Conservation (phyloP, 2,113 vertebrate species). For the Collichthys lucidus region DNA sequence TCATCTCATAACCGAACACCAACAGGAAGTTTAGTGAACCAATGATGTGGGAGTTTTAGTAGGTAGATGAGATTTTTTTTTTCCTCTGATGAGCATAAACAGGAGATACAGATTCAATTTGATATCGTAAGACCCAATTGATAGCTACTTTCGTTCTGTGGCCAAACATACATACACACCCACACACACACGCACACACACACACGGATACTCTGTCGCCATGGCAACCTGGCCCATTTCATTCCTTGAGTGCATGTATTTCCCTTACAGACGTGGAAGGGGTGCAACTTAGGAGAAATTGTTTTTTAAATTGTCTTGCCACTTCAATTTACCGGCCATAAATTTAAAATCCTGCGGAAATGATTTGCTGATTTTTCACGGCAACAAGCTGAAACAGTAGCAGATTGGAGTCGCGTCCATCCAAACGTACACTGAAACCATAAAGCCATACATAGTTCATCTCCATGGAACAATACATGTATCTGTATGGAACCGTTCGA, state of each 20-base stretch:
- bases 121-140: slow-evolving; percentile 64
- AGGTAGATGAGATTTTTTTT: slow-evolving; percentile 25
- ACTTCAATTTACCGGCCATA: slow-evolving; percentile 80
- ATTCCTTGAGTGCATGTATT: slow-evolving; percentile 71
- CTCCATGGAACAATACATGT: not conserved
- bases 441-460: slow-evolving; percentile 27
- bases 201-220: slow-evolving; percentile 68
- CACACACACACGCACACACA: slow-evolving; percentile 35
- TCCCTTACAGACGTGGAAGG: slow-evolving; percentile 68
- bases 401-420: slow-evolving; percentile 48
- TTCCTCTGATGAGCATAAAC: slow-evolving; percentile 65
- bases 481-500: too few species aligned
- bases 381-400: slow-evolving; percentile 62
- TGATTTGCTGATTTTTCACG: slow-evolving; percentile 66
- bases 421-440: slow-evolving; percentile 43
- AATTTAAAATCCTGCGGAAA: slow-evolving; percentile 77
- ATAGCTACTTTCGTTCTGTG: slow-evolving; percentile 58
- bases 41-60: slow-evolving; percentile 47
- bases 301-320: slow-evolving; percentile 82
- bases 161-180: slow-evolving; percentile 39
- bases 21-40: slow-evolving; percentile 50
- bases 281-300: slow-evolving; percentile 81
- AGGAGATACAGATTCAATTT: slow-evolving; percentile 73
- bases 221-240: slow-evolving; percentile 76
- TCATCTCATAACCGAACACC: slow-evolving; percentile 58